Evolutionary conservation across 2,797 vertebrate species (phyloP), one percentile per base, ranked within the genome.

Genomic region (Macropus fuliginosus): DNA sequence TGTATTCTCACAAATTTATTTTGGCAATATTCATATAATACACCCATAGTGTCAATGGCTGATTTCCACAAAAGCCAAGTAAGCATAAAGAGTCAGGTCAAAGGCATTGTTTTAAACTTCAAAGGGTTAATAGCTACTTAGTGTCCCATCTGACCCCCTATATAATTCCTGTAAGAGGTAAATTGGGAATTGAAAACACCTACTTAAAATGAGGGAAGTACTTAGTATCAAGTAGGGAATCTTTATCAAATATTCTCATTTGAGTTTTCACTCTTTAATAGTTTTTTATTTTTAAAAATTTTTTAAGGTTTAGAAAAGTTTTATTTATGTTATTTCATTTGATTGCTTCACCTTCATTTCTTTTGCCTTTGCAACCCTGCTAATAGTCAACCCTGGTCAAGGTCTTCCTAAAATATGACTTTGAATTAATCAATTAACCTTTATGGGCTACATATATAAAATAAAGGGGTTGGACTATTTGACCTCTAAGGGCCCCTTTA

Each of bases 1-100:
- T 92, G 55, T 34, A 5, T 27, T 95, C 9, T 46, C 66, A 57
- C 1, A 56, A 50, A 57, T 57, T 93, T 94, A 13, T 97, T 96
- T 94, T 96, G 14, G 54, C 31, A 24, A 31, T 12, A 89, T 92
- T 91, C 74, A 12, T 93, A 90, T 55, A 74, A 90, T 66, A 91
- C 59, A 50, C 54, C 29, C 27, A 59, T 54, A 14, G 91, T 55
- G 31, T 11, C 34, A n/a, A n/a, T 50, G 1, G 13, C 18, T 90
- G 91, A 93, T 91, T 94, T 89, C 93, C 56, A 14, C 28, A 95
- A 93, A 55, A 94, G 66, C 40, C 34, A 93, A 13, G 40, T 90
- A 40, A 94, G 94, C 31, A 92, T 12, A 59, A 94, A 95, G 34
- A 91, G 90, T 12, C 10, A 74, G 18, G 40, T 21, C 40, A 46